phyloP scores from a whole-genome alignment of 2,888 invertebrate genomes.

The Drosophila borborema region DNA sequence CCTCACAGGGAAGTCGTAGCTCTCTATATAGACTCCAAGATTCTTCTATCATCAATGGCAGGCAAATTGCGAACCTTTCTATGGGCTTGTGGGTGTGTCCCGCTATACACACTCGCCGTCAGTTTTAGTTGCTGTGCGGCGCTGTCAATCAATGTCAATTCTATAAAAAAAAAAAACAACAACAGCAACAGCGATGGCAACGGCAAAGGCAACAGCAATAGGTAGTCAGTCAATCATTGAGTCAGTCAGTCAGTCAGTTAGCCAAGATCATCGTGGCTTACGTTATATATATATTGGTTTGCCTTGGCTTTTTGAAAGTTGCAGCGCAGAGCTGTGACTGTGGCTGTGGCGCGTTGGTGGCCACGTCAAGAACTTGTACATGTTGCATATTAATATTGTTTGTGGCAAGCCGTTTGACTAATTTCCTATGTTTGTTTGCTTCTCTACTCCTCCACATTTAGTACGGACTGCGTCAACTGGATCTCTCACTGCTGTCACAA shows the following conservation, averaged over 20 bases:
- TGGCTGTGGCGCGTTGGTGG: slow-evolving; percentile 56
- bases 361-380: slow-evolving; percentile 64
- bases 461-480: slow-evolving; percentile 95
- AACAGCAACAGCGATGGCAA: slow-evolving; percentile 15
- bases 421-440: slow-evolving; percentile 27
- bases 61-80: slow-evolving; percentile 48
- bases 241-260: slow-evolving; percentile 27
- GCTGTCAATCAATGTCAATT: slow-evolving; percentile 67
- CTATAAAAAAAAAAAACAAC: slow-evolving; percentile 14
- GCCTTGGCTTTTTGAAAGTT: slow-evolving; percentile 69
- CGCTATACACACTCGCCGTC: slow-evolving; percentile 40
- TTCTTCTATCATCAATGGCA: slow-evolving; percentile 18
- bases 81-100: slow-evolving; percentile 56
- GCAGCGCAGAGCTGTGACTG: slow-evolving; percentile 21
- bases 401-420: slow-evolving; percentile 45
- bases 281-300: slow-evolving; percentile 35
- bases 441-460: slow-evolving; percentile 85
- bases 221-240: slow-evolving; percentile 26
- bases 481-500: slow-evolving; percentile 94
- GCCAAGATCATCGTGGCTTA: slow-evolving; percentile 25
- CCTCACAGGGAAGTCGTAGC: slow-evolving; percentile 18
- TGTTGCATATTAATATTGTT: slow-evolving; percentile 53
- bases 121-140: slow-evolving; percentile 59
- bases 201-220: slow-evolving; percentile 19
- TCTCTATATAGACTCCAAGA: slow-evolving; percentile 9